Evolutionary conservation across 2,888 invertebrate species (phyloP), one percentile per base, ranked within the genome.

Genomic region (Erynnis tages): DNA sequence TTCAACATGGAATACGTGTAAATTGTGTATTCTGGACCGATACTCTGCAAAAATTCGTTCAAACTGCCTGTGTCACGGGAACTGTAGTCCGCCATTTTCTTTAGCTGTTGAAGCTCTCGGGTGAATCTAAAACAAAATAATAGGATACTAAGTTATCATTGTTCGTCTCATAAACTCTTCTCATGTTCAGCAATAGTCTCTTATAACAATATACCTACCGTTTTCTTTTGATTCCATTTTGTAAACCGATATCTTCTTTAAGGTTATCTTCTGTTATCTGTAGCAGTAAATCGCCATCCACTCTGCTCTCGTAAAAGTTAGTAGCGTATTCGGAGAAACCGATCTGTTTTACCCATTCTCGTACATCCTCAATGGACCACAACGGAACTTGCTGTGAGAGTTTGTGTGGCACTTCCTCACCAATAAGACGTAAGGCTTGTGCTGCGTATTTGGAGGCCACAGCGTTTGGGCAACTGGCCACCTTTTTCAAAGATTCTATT

Each of bases 321-420:
- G 87, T 91, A 1, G 95, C 93, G 66, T 94, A 97, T 70, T 95
- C 94, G 10, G 93, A 92, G 78, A 98, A 99, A 0, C 98, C 98
- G 68, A 98, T 98, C 91, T 99, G 98, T 75, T 97, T 97, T 0
- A 99, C 97, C 99, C 99, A 99, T 84, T 98, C 98, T 64, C 95
- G 92, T 0, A 99, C 99, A 78, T 99, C 99, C 78, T 97, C 97
- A 13, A 94, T 94, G 0, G 97, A 97, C 99, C 99, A 99, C 4
- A 98, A 91, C 0, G 99, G 99, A 30, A 99, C 98, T 82, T 99
- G 98, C 76, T 99, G 98, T 25, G 98, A 98, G 52, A 99, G 87
- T 77, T 98, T 98, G 80, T 99, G 98, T 0, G 99, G 99, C 10
- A 99, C 96, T 76, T 97, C 96, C 79, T 99, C 99, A 1, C 98